Conservation (phyloP, 2,888 invertebrate genomes). For the Mesoligia furuncula region DNA sequence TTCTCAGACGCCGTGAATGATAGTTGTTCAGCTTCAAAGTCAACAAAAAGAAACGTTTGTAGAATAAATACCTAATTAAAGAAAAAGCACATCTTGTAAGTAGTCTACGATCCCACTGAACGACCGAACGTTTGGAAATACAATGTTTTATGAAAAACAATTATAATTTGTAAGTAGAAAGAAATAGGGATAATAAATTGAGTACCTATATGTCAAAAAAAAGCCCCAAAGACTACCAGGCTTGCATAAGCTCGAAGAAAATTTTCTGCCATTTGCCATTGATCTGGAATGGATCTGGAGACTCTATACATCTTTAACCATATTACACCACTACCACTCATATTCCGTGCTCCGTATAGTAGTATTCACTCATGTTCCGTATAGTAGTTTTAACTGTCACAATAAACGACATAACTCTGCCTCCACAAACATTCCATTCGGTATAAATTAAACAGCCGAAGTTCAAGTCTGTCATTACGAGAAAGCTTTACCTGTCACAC, state of each 20-base stretch:
- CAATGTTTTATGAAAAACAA: background rate
- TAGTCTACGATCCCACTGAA: background rate
- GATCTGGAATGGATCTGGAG: background rate
- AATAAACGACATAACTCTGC: background rate
- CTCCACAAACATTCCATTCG: background rate
- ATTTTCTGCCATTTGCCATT: background rate
- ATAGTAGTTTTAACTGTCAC: background rate
- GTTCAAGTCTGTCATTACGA: background rate
- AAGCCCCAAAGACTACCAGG: background rate
- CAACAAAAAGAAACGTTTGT: slow-evolving; percentile 3
- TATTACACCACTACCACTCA: background rate
- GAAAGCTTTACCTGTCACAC: background rate
- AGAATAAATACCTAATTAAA: slow-evolving; percentile 6
- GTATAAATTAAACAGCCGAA: background rate
- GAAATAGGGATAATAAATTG: too few relatives aligned
- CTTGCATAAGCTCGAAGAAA: background rate
- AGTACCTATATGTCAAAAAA: background rate
- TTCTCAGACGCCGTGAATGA: slow-evolving; percentile 25
- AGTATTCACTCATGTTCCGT: too few relatives aligned
- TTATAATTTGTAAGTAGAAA: background rate
- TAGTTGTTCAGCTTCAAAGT: background rate
- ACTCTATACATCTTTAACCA: too few relatives aligned
- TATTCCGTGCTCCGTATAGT: too few relatives aligned
- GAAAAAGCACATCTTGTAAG: background rate
- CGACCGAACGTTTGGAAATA: background rate